Base-by-base conservation (phyloP, 2,113 vertebrate species). In the Proterorhinus semilunaris region DNA sequence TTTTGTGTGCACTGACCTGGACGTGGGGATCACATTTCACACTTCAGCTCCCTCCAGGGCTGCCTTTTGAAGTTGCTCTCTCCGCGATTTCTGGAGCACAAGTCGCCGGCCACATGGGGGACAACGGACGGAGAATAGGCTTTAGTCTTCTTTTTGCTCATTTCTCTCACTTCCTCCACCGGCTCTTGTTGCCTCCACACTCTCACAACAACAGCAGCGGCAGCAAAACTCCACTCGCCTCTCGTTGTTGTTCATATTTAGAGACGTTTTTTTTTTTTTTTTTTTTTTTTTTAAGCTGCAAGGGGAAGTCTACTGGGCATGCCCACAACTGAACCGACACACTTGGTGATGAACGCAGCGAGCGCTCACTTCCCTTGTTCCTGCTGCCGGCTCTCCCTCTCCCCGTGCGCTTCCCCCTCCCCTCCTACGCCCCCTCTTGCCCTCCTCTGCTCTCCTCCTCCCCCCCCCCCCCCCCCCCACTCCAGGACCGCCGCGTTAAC, bases 291-390 rank as follows among this genome's bases (percentile, higher is more conserved):
- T 92, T 86, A 84, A 74, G 75, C 78, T 83, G 87, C 84, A 77
- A 86, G 68, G 86, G 74, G 65, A 88, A 88, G 89, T 83, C 76
- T 91, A 89, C 91, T 92, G 94, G 94, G 93, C 94, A 94, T 94
- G 94, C 93, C 90, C 92, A 90, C 88, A 87, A 88, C 87, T 6
- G 83, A 89, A 88, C 87, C 8, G 83, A 90, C 65, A 90, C 65
- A 92, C 91, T 91, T 85, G 87, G 90, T 90, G 90, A 94, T 93
- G 93, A 94, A 94, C 91, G 91, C 71, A 94, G 36, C 90, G 92
- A 94, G 36, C 90, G 92, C 94, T 95, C 96, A 54, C 93, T 94
- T 96, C 94, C 93, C 91, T 90, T 93, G 93, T 91, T 79, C 77
- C 70, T 82, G 79, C 75, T 68, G 52, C 57, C 57, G 27, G 36